Conservation (phyloP, 1,140 invertebrate species). For the Aphis craccivora region DNA sequence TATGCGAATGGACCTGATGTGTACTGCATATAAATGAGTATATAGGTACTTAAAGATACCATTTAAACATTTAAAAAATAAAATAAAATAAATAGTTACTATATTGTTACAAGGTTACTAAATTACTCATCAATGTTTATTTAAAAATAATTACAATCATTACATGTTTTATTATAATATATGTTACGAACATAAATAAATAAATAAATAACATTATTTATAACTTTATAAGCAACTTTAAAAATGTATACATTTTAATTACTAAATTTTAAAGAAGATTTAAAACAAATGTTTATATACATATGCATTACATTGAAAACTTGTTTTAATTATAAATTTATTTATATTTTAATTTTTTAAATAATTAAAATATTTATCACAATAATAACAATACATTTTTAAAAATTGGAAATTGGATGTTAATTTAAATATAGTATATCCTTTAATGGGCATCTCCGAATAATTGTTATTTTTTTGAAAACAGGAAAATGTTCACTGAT, state of each 20-base stretch:
- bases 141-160: neutral
- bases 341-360: neutral
- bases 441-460: no score
- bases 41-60: neutral
- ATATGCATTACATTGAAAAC: neutral
- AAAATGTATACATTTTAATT: neutral
- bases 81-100: no score
- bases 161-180: neutral
- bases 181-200: neutral
- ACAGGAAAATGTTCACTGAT: no score
- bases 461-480: no score
- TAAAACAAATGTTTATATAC: neutral
- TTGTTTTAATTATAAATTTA: neutral
- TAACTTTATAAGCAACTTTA: neutral
- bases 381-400: neutral
- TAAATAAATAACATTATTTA: neutral
- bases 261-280: neutral
- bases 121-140: neutral
- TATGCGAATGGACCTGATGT: neutral
- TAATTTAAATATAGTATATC: neutral
- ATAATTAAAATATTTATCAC: neutral
- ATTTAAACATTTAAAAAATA: neutral
- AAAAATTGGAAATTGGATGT: neutral
- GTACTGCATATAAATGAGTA: neutral
- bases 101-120: neutral